These are phyloP conservation scores for Tiliacea aurago DNA, from an alignment of 2,888 invertebrate genomes.

Conservation along the genomic window DNA sequence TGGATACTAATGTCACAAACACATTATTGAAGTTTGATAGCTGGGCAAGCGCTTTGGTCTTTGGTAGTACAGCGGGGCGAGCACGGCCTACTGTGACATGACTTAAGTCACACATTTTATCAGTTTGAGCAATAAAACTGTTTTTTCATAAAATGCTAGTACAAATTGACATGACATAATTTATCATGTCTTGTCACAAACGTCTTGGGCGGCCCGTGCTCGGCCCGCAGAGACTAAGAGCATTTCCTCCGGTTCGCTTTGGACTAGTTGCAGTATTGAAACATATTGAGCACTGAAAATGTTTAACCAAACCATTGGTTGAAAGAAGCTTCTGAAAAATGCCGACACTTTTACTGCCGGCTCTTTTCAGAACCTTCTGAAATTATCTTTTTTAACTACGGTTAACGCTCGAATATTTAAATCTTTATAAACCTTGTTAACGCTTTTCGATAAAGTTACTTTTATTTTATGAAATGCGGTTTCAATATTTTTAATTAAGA, in stretches of 20 bases:
- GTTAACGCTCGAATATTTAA: not conserved
- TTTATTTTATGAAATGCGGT: not conserved
- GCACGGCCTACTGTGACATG: no score
- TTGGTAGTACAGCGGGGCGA: no score
- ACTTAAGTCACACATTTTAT: no score
- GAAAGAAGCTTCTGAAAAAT: not conserved
- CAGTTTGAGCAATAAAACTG: no score
- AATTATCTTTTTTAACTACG: not conserved
- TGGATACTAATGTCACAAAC: no score
- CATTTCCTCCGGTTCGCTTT: not conserved
- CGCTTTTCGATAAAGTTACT: not conserved
- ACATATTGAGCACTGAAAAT: not conserved
- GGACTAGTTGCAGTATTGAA: not conserved
- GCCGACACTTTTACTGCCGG: not conserved
- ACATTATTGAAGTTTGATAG: not conserved
- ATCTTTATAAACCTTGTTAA: conserved; percentile 17
- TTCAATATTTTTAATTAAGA: not conserved
- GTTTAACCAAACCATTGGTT: not conserved
- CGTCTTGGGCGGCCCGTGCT: no score
- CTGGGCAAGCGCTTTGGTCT: not conserved
- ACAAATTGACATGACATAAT: no score
- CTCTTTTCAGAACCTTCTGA: not conserved
- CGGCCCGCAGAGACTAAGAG: not conserved
- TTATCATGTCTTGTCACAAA: no score
- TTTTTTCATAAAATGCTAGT: no score